Conservation (phyloP, 2,888 invertebrate genomes). For the Ptychoptera albimana region DNA sequence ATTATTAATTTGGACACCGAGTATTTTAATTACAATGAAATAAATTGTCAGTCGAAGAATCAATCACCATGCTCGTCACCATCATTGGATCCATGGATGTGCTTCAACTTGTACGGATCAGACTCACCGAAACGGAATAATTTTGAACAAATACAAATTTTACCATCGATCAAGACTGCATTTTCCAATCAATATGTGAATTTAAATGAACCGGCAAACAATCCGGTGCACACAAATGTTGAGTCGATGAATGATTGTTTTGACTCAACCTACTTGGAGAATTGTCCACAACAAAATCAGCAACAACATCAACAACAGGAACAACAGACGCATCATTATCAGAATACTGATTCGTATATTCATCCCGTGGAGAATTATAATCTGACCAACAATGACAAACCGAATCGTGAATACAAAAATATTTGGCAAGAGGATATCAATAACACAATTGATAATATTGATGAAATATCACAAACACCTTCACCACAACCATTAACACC, state of each 20-base stretch:
- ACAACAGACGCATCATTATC: constrained; percentile 7
- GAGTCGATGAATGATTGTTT: constrained; percentile 9
- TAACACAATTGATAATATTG: constrained; percentile 22
- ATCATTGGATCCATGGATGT: constrained; percentile 29
- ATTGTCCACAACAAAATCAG: neutral
- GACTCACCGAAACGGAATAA: constrained; percentile 9
- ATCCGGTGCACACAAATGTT: constrained; percentile 9
- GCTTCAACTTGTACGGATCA: constrained; percentile 12
- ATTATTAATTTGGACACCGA: constrained; percentile 23
- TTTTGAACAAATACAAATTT: constrained; percentile 11
- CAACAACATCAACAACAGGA: constrained; percentile 1
- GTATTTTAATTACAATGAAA: constrained; percentile 31
- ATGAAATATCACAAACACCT: constrained; percentile 13
- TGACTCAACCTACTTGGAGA: constrained; percentile 7
- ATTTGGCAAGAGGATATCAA: constrained; percentile 19
- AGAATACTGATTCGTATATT: constrained; percentile 15
- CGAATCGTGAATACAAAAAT: constrained; percentile 28
- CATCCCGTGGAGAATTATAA: constrained; percentile 23
- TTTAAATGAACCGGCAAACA: neutral
- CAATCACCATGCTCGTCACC: constrained; percentile 31
- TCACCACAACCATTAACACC: constrained; percentile 9
- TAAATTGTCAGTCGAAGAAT: constrained; percentile 31
- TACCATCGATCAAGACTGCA: constrained; percentile 28
- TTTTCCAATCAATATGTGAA: constrained; percentile 12
- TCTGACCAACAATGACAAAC: constrained; percentile 16